phyloP scores from a whole-genome alignment of 2,113 vertebrate genomes.

The Pogona vitticeps region DNA sequence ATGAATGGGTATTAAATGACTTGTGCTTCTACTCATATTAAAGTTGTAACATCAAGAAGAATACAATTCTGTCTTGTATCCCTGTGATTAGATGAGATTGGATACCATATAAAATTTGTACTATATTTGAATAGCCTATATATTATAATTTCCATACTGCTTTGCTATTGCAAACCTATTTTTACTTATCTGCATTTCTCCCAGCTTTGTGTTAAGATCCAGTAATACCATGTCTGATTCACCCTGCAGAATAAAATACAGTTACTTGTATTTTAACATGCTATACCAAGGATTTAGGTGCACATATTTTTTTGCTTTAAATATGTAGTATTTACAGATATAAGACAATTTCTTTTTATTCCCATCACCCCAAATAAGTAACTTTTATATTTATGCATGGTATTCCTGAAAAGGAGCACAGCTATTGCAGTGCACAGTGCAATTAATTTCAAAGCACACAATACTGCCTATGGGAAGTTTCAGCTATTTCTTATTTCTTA shows the following conservation, averaged over 20 bases:
- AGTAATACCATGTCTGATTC: not conserved
- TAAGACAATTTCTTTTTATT: slow-evolving; percentile 11
- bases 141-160: not conserved
- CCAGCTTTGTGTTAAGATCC: not conserved
- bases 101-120: not conserved
- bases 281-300: slow-evolving; percentile 10
- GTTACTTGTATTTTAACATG: not conserved
- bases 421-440: slow-evolving; percentile 40
- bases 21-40: not conserved
- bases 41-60: not conserved
- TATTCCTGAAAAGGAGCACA: slow-evolving; percentile 25
- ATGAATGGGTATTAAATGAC: not conserved
- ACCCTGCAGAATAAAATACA: not conserved
- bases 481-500: slow-evolving; percentile 62
- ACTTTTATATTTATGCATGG: slow-evolving; percentile 21
- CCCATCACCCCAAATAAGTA: not conserved
- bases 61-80: not conserved
- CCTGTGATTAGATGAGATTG: not conserved
- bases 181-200: not conserved
- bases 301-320: slow-evolving; percentile 28
- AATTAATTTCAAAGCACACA: slow-evolving; percentile 60
- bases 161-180: not conserved
- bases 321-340: slow-evolving; percentile 28
- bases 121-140: not conserved
- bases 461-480: slow-evolving; percentile 60